Conservation (phyloP, 2,888 invertebrate genomes). For the Ceriagrion tenellum region DNA sequence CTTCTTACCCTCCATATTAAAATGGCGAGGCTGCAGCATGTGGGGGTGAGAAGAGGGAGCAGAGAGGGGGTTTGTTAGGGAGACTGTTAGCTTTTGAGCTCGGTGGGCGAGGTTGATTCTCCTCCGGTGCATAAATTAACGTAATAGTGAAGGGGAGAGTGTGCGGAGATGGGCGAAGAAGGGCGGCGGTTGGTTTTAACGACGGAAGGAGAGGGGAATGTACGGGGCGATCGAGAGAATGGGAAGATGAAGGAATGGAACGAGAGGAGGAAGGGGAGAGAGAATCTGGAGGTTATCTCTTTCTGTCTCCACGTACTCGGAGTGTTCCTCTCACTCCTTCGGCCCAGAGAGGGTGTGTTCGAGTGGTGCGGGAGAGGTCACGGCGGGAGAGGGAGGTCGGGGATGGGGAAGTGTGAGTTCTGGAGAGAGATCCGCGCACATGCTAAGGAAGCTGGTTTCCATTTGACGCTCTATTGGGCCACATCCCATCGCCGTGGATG, state of each 20-base stretch:
- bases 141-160: background rate
- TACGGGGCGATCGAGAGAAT: background rate
- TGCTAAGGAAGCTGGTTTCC: constrained; percentile 28
- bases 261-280: background rate
- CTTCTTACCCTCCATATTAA: background rate
- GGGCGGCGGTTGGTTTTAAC: background rate
- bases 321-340: background rate
- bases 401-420: background rate
- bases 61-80: background rate
- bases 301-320: background rate
- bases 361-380: too few relatives aligned
- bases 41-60: background rate
- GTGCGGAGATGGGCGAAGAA: background rate
- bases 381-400: background rate
- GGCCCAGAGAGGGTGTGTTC: background rate
- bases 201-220: background rate
- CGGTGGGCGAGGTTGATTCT: background rate
- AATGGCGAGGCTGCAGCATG: background rate
- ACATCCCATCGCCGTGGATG: constrained; percentile 19
- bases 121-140: constrained; percentile 11
- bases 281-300: background rate
- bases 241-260: background rate
- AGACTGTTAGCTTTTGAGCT: background rate
- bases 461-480: constrained; percentile 50
- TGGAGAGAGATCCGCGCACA: background rate